phyloP scores from a whole-genome alignment of 2,888 invertebrate species.

The Seira ritae region DNA sequence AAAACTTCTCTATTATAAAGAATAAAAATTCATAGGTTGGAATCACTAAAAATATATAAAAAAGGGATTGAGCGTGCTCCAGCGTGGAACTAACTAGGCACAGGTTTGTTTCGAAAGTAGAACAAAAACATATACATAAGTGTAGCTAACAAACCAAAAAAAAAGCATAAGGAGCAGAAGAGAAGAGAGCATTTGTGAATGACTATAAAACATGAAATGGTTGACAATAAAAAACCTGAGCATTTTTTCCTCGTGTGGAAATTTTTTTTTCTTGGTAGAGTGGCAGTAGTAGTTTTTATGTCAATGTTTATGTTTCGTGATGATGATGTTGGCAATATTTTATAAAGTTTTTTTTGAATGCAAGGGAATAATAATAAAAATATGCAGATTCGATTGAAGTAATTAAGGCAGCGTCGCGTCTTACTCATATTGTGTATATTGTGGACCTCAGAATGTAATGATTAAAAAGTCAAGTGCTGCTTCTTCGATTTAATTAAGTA shows the following conservation, averaged over 20 bases:
- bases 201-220: neutral
- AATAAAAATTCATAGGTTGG: neutral
- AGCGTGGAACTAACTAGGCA: neutral
- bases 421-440: too few species aligned
- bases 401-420: neutral
- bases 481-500: neutral
- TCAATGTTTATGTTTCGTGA: neutral
- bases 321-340: neutral
- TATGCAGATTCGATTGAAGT: constrained; percentile 4
- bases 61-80: neutral
- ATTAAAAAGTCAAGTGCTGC: neutral
- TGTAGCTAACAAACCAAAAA: neutral
- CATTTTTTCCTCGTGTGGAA: neutral
- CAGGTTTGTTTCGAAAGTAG: neutral
- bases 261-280: neutral
- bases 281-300: neutral
- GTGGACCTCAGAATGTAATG: neutral
- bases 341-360: neutral
- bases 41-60: neutral
- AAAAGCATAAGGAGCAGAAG: too few species aligned
- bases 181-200: neutral
- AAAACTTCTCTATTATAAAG: neutral
- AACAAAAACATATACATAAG: neutral
- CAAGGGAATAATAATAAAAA: neutral
- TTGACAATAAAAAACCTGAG: neutral